phyloP scores from a whole-genome alignment of 2,888 invertebrate species.

The Philonicus albiceps region DNA sequence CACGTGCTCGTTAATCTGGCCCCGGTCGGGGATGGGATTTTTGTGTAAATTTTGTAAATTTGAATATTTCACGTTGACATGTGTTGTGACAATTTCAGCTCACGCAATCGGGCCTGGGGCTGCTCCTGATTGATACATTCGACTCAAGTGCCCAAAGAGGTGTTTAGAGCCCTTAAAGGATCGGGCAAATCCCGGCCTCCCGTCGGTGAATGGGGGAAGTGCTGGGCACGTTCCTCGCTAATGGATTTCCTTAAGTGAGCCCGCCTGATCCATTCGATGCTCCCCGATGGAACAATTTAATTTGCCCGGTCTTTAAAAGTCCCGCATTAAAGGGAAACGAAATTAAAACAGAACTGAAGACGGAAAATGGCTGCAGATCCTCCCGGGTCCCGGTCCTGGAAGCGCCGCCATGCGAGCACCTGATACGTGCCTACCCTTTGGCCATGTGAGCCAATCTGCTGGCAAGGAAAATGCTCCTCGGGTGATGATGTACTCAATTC shows the following conservation, averaged over 20 bases:
- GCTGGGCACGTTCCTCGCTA: constrained; percentile 35
- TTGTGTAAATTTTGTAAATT: constrained; percentile 41
- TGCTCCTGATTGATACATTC: constrained; percentile 32
- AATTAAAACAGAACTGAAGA: constrained; percentile 37
- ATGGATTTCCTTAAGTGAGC: constrained; percentile 43
- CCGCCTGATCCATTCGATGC: neutral
- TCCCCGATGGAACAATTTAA: constrained; percentile 40
- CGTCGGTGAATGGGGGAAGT: neutral
- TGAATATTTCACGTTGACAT: constrained; percentile 43
- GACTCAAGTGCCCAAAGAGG: neutral
- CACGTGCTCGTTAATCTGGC: constrained; percentile 40
- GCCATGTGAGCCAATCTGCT: constrained; percentile 33
- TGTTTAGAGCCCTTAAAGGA: constrained; percentile 15
- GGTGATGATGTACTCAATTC: constrained; percentile 43
- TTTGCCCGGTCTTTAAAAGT: constrained; percentile 32
- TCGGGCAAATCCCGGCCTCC: neutral
- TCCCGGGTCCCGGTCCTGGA: neutral
- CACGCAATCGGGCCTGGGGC: neutral
- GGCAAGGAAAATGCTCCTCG: constrained; percentile 1
- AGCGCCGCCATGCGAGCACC: constrained; percentile 16
- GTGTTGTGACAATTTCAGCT: constrained; percentile 42
- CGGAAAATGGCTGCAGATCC: constrained; percentile 28
- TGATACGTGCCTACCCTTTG: constrained; percentile 40
- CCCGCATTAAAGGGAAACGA: constrained; percentile 16
- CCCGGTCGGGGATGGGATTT: constrained; percentile 26